Evolutionary conservation across 2,797 vertebrate genomes (phyloP).

Genomic region (Channa striata): DNA sequence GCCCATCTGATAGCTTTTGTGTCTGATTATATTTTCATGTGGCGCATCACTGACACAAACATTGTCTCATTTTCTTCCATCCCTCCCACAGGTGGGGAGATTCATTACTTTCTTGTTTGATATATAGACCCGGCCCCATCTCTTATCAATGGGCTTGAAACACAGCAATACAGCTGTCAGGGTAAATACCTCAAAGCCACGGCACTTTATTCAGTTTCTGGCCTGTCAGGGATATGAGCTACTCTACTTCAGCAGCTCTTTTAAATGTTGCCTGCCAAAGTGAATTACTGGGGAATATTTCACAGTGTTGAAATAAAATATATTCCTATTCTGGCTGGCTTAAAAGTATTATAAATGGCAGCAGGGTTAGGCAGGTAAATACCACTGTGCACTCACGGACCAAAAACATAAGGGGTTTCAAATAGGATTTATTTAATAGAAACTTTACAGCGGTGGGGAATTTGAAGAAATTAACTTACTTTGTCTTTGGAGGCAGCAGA

Average conservation of each 20-base stretch:
- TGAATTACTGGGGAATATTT: conserved; percentile 59
- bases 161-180: conserved; percentile 60
- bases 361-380: conserved; percentile 9
- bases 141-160: conserved; percentile 50
- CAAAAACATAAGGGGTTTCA: conserved; percentile 40
- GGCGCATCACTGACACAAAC: conserved; percentile 24
- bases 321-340: conserved; percentile 28
- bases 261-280: conserved; percentile 57
- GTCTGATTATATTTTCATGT: conserved; percentile 32
- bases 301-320: conserved; percentile 24
- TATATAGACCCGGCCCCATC: conserved; percentile 36
- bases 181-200: conserved; percentile 61
- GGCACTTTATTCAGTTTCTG: conserved; percentile 60
- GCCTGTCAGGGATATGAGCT: conserved; percentile 47
- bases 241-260: conserved; percentile 46
- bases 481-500: conserved; percentile 8
- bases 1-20: conserved; percentile 19
- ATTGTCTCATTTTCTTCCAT: conserved; percentile 47
- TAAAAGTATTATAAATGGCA: conserved; percentile 19
- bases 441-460: conserved; percentile 20
- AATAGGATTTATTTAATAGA: conserved; percentile 26
- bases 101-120: conserved; percentile 61
- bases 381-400: conserved; percentile 11
- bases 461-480: conserved; percentile 32
- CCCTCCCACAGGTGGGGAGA: conserved; percentile 50